A percentile compares a stretch with the other conserved stretches of the same genome.
Conservation (phyloP, 2,113 vertebrate species). For the Brachirus orientalis region DNA sequence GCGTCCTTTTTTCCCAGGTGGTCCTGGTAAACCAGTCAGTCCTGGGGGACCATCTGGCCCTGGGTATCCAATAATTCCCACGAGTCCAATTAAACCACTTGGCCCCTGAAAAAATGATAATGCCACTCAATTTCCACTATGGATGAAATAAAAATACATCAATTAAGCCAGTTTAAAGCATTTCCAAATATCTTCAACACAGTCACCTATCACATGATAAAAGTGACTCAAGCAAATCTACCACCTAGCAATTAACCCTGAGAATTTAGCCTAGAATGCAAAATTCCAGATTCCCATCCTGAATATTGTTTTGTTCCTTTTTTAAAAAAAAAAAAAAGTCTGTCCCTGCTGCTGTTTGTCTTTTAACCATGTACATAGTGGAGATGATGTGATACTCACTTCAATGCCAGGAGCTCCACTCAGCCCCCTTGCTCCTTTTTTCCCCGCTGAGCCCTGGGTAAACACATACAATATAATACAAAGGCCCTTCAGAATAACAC, state of each 20-base stretch:
- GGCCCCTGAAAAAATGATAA: constrained; percentile 82
- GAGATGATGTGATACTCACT: constrained; percentile 82
- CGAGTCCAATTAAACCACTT: constrained; percentile 83
- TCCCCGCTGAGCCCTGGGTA: constrained; percentile 87
- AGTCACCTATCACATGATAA: too few species aligned
- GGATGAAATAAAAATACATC: not conserved
- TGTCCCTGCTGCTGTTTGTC: not conserved
- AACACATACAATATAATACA: constrained; percentile 41
- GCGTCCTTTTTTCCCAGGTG: constrained; percentile 83
- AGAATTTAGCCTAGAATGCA: too few species aligned
- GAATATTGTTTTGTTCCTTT: too few species aligned
- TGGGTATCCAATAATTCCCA: constrained; percentile 84
- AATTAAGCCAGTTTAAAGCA: too few species aligned
- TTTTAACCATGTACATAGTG: not conserved
- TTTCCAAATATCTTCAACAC: too few species aligned
- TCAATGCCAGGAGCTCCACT: constrained; percentile 85
- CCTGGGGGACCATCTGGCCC: constrained; percentile 87
- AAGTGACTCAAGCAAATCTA: too few species aligned
- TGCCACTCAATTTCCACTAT: not conserved
- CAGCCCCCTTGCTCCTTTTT: constrained; percentile 87
- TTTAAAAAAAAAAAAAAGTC: not conserved
- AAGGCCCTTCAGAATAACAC: constrained; percentile 5
- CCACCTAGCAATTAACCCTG: too few species aligned
- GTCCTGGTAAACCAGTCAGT: constrained; percentile 84
- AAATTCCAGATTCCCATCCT: too few species aligned